Evolutionary conservation across 2,797 vertebrate species (phyloP).

Genomic region (Lacerta bilineata): DNA sequence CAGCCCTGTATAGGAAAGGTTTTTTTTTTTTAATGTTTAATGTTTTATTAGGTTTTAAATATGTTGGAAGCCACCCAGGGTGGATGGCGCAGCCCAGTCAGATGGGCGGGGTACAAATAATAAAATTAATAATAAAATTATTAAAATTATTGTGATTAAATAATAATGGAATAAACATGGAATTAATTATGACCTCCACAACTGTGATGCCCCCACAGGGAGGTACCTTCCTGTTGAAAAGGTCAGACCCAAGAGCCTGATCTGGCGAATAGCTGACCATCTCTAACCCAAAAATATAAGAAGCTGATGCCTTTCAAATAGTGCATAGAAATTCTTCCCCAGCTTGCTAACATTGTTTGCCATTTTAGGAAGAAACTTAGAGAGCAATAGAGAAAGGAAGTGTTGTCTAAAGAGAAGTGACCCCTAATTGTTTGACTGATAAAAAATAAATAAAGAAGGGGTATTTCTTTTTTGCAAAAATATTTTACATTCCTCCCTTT

Average conservation of each 20-base stretch:
- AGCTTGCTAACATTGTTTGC: not conserved
- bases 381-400: too few relatives aligned
- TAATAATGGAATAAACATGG: not conserved
- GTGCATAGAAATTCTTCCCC: not conserved
- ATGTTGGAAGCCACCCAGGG: too few relatives aligned
- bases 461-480: constrained; percentile 1
- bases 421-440: not conserved
- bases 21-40: too few relatives aligned
- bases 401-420: not conserved
- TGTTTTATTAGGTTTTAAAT: too few relatives aligned
- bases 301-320: not conserved
- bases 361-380: not conserved
- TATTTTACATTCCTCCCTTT: not conserved
- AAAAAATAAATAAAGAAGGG: not conserved
- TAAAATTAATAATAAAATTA: too few relatives aligned
- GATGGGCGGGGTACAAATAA: too few relatives aligned
- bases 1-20: too few relatives aligned
- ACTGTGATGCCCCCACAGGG: not conserved
- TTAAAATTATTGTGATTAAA: not conserved
- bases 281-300: too few relatives aligned
- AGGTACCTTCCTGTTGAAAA: not conserved
- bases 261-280: not conserved
- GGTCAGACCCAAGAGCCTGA: not conserved
- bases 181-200: not conserved
- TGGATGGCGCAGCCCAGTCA: too few relatives aligned